These are phyloP conservation scores for Mesorhabditis spiculigera DNA, from an alignment of 2,888 invertebrate genomes.

Conservation along the genomic window DNA sequence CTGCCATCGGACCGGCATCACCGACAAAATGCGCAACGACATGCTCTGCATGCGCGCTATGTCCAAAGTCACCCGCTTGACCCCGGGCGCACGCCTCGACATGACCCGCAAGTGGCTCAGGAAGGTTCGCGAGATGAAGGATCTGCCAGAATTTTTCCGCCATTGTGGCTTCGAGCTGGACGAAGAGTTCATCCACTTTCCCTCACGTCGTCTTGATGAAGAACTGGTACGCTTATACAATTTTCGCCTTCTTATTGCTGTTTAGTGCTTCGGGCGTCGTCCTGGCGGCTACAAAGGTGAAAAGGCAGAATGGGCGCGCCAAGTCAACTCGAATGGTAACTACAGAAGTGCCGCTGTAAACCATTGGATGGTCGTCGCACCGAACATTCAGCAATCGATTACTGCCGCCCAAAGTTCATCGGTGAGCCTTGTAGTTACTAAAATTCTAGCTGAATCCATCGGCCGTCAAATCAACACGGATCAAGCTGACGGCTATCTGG, in stretches of 20 bases:
- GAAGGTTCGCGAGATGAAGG: slow-evolving; percentile 8
- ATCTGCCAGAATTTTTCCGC: slow-evolving; percentile 66
- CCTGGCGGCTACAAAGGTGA: slow-evolving; percentile 61
- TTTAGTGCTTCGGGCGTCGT: slow-evolving; percentile 2
- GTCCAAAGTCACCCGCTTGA: slow-evolving; percentile 73
- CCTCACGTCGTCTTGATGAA: slow-evolving; percentile 50
- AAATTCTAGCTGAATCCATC: not conserved
- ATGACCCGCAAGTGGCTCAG: slow-evolving; percentile 70
- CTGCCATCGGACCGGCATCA: slow-evolving; percentile 81
- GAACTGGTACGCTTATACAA: slow-evolving; percentile 66
- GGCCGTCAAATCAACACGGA: not conserved
- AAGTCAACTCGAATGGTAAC: slow-evolving; percentile 37
- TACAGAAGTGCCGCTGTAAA: slow-evolving; percentile 19
- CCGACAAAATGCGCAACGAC: slow-evolving; percentile 78
- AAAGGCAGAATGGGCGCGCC: slow-evolving; percentile 36
- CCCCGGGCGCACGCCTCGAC: slow-evolving; percentile 73
- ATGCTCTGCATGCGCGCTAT: slow-evolving; percentile 74
- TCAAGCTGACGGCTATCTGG: not conserved
- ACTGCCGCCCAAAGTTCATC: slow-evolving; percentile 22
- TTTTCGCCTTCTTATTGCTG: not conserved
- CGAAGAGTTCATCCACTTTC: slow-evolving; percentile 34
- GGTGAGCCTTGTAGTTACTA: slow-evolving; percentile 10
- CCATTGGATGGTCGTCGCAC: slow-evolving; percentile 35
- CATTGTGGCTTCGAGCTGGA: slow-evolving; percentile 76
- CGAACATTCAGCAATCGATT: slow-evolving; percentile 15